phyloP scores from a whole-genome alignment of 2,113 vertebrate species.

The Carollia perspicillata region DNA sequence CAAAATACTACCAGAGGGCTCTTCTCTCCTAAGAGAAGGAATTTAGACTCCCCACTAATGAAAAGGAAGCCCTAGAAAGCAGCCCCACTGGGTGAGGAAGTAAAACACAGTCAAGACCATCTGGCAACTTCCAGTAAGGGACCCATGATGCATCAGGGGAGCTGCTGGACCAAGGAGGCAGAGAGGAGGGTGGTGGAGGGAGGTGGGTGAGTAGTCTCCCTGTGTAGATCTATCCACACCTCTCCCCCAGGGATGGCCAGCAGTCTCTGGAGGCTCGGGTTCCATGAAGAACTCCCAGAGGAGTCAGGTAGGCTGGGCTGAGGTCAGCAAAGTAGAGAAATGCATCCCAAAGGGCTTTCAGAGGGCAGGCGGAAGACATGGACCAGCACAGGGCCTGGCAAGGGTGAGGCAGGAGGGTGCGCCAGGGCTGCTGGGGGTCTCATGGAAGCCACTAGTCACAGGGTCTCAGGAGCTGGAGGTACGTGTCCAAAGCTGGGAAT shows the following conservation, averaged over 20 bases:
- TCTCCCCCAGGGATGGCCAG: not conserved
- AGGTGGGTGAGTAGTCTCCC: not conserved
- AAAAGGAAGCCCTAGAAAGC: not conserved
- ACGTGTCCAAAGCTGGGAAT: not conserved
- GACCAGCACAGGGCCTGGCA: not conserved
- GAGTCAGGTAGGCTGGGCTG: not conserved
- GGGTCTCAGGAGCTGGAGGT: not conserved
- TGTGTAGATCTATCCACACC: not conserved
- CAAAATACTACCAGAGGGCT: not conserved
- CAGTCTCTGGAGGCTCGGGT: not conserved
- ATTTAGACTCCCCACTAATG: not conserved
- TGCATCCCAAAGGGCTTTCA: not conserved
- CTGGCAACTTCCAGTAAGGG: not conserved
- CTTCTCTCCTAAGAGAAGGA: not conserved
- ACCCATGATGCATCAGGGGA: accelerated
- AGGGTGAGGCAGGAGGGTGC: not conserved
- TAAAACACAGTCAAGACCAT: not conserved
- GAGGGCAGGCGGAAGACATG: not conserved
- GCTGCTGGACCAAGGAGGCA: not conserved
- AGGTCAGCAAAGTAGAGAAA: not conserved
- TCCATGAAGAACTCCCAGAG: not conserved
- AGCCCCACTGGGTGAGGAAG: not conserved
- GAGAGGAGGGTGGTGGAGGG: not conserved
- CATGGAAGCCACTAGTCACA: not conserved
- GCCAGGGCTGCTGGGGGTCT: not conserved